Percentiles rank a stretch among this genome's conserved stretches.
Conservation (phyloP, 2,888 invertebrate species). For the Calameuta filiformis region DNA sequence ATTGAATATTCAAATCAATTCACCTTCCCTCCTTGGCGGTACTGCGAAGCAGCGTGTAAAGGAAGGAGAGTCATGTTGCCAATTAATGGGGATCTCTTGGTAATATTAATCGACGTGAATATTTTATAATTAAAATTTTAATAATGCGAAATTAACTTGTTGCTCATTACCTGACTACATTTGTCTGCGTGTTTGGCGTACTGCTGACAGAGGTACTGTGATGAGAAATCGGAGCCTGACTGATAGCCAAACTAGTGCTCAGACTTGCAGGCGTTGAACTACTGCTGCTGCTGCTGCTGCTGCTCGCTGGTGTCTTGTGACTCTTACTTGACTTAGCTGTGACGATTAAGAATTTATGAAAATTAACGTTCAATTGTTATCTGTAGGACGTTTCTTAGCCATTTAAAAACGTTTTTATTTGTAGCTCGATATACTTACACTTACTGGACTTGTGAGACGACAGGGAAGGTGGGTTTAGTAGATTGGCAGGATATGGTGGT, state of each 20-base stretch:
- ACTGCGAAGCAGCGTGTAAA: slow-evolving; percentile 47
- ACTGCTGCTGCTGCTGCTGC: slow-evolving; percentile 39
- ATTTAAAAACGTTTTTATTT: not conserved
- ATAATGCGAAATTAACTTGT: not conserved
- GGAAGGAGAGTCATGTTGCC: slow-evolving; percentile 5
- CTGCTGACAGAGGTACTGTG: slow-evolving; percentile 41
- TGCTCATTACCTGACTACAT: slow-evolving; percentile 58
- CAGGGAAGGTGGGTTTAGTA: slow-evolving; percentile 68
- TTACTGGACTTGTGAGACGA: slow-evolving; percentile 65
- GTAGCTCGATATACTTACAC: slow-evolving; percentile 48
- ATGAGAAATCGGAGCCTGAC: slow-evolving; percentile 38
- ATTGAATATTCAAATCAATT: slow-evolving; percentile 27
- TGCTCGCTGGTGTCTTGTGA: slow-evolving; percentile 60
- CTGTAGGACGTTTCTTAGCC: not conserved
- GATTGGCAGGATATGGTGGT: slow-evolving; percentile 72
- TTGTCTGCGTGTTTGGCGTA: slow-evolving; percentile 60
- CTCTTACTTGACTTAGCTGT: slow-evolving; percentile 63
- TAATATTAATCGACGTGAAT: not conserved
- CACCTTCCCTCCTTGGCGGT: slow-evolving; percentile 63
- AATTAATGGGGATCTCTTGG: not conserved
- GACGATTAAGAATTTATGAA: not conserved
- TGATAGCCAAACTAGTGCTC: slow-evolving; percentile 47
- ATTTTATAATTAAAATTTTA: not conserved
- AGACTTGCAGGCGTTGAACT: slow-evolving; percentile 38
- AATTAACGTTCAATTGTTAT: not conserved